phyloP scores from a whole-genome alignment of 2,797 vertebrate species.

The Enoplosus armatus region DNA sequence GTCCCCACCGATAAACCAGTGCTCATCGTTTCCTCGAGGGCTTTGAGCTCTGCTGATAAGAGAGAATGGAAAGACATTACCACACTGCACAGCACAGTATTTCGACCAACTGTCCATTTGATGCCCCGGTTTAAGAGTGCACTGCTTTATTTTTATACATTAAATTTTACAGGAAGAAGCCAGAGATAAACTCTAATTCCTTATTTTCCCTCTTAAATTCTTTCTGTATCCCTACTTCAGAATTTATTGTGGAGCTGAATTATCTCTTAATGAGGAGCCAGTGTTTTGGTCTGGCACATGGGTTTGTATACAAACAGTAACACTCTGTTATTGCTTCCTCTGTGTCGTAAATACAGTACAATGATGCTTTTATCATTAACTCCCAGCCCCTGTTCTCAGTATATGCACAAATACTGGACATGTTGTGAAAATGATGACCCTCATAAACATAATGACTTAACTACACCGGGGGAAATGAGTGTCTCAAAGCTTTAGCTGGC shows the following conservation, averaged over 20 bases:
- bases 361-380: conserved; percentile 64
- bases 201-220: conserved; percentile 34
- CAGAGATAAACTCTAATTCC: conserved; percentile 27
- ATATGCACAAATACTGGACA: conserved; percentile 56
- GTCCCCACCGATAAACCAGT: conserved; percentile 68
- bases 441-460: conserved; percentile 69
- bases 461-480: conserved; percentile 39
- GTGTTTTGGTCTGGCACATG: conserved; percentile 43
- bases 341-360: conserved; percentile 57
- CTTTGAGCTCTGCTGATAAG: conserved; percentile 75
- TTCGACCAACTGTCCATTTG: conserved; percentile 43
- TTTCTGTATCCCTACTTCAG: conserved; percentile 25
- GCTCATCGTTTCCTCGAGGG: conserved; percentile 68
- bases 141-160: conserved; percentile 20
- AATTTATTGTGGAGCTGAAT: conserved; percentile 49
- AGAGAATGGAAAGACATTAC: conserved; percentile 72
- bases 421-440: conserved; percentile 61
- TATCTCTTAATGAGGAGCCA: conserved; percentile 57
- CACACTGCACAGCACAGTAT: conserved; percentile 41
- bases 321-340: conserved; percentile 50
- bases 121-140: conserved; percentile 38
- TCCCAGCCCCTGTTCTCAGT: conserved; percentile 26
- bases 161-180: conserved; percentile 1
- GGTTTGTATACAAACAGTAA: conserved; percentile 55
- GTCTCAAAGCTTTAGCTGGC: conserved; percentile 18